Evolutionary conservation across 2,888 invertebrate species (phyloP).

Genomic region (Cepaea hortensis): DNA sequence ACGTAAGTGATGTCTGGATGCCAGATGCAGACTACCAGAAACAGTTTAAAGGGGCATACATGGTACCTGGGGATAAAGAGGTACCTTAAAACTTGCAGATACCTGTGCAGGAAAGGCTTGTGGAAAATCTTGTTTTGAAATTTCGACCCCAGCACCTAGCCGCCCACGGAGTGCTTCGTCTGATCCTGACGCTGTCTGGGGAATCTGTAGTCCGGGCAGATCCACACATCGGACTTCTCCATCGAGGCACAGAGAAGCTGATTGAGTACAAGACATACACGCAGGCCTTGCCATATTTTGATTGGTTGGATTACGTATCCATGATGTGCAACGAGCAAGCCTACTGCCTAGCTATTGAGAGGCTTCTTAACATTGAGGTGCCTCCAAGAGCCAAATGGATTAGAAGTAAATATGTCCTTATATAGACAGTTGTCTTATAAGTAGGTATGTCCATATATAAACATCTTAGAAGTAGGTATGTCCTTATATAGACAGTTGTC

Average conservation of each 20-base stretch:
- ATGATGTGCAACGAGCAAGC: constrained; percentile 99
- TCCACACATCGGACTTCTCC: constrained; percentile 97
- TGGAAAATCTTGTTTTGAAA: constrained; percentile 90
- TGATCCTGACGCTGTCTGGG: constrained; percentile 90
- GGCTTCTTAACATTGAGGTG: constrained; percentile 94
- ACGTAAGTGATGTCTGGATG: constrained; percentile 80
- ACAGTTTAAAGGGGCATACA: constrained; percentile 78
- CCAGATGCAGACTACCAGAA: constrained; percentile 86
- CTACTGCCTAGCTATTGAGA: constrained; percentile 96
- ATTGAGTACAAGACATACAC: constrained; percentile 99
- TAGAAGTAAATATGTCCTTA: constrained; percentile 76
- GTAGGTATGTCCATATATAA: no score
- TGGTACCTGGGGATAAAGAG: constrained; percentile 80
- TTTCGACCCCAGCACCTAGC: constrained; percentile 97
- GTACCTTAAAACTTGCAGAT: constrained; percentile 80
- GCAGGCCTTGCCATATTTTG: constrained; percentile 95
- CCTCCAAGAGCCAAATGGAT: constrained; percentile 96
- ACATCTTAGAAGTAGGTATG: no score
- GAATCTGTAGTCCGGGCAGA: constrained; percentile 92
- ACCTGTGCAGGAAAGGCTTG: constrained; percentile 84
- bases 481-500: no score
- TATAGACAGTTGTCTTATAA: no score
- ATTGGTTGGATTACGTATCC: constrained; percentile 97
- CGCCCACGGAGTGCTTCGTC: constrained; percentile 91
- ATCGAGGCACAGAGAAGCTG: constrained; percentile 97